Evolutionary conservation across 2,888 invertebrate genomes (phyloP), one percentile per base, ranked within the genome.

Genomic region (Rhimphoctona megacephalus): DNA sequence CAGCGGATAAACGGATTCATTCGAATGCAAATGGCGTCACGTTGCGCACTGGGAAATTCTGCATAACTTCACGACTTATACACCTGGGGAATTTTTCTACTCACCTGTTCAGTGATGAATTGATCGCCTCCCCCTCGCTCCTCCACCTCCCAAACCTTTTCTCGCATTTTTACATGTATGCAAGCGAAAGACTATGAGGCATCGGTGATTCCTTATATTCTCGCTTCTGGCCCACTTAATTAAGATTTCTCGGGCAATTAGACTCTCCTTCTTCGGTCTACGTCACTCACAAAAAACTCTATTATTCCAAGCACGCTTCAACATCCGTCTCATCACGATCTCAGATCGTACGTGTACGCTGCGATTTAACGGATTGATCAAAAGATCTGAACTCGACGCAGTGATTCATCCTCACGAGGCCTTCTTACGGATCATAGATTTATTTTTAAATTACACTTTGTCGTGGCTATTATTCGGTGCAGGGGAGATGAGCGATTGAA

Each of bases 181-280:
- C 14, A 43, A 83, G 81, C 80, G 61, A 9, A 66, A 8, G 81
- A 85, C 78, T 69, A 73, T 66, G 80, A 66, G 85, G 69, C 80
- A 87, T 87, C 74, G 79, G 82, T 78, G 81, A 87, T 87, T 78
- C 79, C 46, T 64, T 30, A 69, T 66, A 61, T 22, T 82, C 76
- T 80, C 84, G 54, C 64, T 69, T 52, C 22, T 69, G 87, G 87
- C 70, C 85, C 86, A 85, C 85, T 91, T 89, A 91, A 91, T 91
- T 91, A 90, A 91, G 91, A 91, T 87, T 88, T 90, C 87, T 52
- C 64, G 66, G 66, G 88, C 91, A 91, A 91, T 91, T 91, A 91
- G 89, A 85, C 67, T 83, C 73, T 36, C 67, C 74, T 73, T 49
- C 30, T n/a, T 57, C 46, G 70, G 78, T 76, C 57, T 85, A 87